phyloP scores from a whole-genome alignment of 2,888 invertebrate genomes.

The Malthinus seriepunctatus region DNA sequence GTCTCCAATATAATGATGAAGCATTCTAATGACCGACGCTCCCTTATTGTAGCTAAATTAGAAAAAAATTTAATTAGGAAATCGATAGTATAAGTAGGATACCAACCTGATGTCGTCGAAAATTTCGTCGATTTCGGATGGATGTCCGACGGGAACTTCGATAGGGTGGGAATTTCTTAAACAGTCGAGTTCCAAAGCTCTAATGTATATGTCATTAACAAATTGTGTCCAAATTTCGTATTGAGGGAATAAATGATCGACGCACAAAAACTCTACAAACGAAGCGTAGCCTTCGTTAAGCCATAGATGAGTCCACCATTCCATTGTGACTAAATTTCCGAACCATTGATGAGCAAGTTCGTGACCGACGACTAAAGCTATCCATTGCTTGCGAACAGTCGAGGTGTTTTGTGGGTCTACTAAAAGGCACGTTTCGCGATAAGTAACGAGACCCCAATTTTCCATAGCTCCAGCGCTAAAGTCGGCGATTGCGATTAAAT shows the following conservation, averaged over 20 bases:
- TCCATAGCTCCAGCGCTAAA: conserved; percentile 97
- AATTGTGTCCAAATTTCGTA: conserved; percentile 98
- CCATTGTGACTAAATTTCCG: conserved; percentile 97
- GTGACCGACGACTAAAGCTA: conserved; percentile 87
- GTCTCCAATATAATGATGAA: conserved; percentile 91
- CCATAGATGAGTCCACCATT: conserved; percentile 97
- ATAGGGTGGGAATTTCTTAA: conserved; percentile 93
- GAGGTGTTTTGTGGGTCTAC: conserved; percentile 91
- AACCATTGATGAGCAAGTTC: conserved; percentile 98
- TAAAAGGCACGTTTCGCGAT: conserved; percentile 85
- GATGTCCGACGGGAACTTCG: conserved; percentile 91
- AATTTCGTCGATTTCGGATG: conserved; percentile 94
- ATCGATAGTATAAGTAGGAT: neutral
- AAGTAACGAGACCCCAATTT: conserved; percentile 94
- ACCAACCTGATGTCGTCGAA: conserved; percentile 80
- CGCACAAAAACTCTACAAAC: conserved; percentile 93
- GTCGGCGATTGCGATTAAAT: conserved; percentile 93
- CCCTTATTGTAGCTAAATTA: conserved; percentile 84
- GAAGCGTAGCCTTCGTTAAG: conserved; percentile 87
- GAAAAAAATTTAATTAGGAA: neutral
- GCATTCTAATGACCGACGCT: conserved; percentile 91
- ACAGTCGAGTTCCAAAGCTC: conserved; percentile 84
- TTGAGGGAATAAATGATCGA: conserved; percentile 89
- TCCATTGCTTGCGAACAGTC: conserved; percentile 77
- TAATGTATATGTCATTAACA: conserved; percentile 84